Conservation (phyloP, 2,797 vertebrate species). For the Acipenser ruthenus region DNA sequence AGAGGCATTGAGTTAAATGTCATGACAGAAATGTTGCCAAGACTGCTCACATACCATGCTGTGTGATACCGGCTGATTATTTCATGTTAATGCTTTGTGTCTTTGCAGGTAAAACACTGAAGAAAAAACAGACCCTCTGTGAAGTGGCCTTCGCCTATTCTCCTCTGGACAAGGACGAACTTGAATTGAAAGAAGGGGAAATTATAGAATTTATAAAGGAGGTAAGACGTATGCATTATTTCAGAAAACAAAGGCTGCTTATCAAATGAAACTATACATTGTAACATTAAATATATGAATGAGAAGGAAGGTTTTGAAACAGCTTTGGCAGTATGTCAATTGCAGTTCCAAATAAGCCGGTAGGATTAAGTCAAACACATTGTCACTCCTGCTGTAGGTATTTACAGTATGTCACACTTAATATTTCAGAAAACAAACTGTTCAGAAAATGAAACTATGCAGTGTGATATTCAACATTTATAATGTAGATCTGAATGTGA, state of each 20-base stretch:
- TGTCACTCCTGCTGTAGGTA: not conserved
- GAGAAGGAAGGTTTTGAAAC: not conserved
- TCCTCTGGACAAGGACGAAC: conserved; percentile 59
- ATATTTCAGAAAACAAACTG: too few species aligned
- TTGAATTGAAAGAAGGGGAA: conserved; percentile 59
- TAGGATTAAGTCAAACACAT: not conserved
- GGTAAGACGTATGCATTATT: conserved; percentile 41
- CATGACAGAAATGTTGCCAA: not conserved
- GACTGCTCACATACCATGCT: not conserved
- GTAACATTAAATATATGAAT: not conserved
- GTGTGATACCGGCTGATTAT: not conserved
- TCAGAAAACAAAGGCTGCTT: not conserved
- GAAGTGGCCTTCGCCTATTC: conserved; percentile 62
- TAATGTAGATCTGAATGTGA: too few species aligned
- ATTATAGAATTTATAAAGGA: conserved; percentile 64
- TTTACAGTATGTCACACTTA: not conserved
- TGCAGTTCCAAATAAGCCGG: not conserved
- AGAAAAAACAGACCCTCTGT: conserved; percentile 57
- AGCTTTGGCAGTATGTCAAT: not conserved
- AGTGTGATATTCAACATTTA: too few species aligned
- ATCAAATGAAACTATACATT: not conserved
- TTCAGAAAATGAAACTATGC: too few species aligned
- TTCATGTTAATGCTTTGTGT: conserved; percentile 3
- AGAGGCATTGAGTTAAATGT: not conserved
- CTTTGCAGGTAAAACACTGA: conserved; percentile 48